Evolutionary conservation across 37 sponge, comb jelly and placozoan genomes (phyloP).

Genomic region (Bolinopsis microptera): DNA sequence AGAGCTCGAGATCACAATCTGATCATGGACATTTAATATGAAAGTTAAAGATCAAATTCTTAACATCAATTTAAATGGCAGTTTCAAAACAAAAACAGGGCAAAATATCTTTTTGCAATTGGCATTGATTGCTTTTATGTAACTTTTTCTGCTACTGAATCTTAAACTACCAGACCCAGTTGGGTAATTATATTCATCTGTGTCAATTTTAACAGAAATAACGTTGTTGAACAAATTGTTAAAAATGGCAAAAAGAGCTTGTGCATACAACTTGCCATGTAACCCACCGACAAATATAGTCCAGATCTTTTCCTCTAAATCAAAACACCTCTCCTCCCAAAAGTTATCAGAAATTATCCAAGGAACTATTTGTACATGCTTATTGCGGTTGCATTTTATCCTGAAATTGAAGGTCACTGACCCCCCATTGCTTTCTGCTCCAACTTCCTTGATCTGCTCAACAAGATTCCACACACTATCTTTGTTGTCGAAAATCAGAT

Average conservation of each 20-base stretch:
- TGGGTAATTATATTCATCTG: constrained; percentile 95
- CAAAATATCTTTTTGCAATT: too few relatives aligned
- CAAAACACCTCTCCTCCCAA: constrained; percentile 40
- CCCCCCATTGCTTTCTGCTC: constrained; percentile 31
- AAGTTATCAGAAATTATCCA: constrained; percentile 45
- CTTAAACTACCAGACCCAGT: constrained; percentile 96
- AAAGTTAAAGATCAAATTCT: too few relatives aligned
- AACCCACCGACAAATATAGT: constrained; percentile 95
- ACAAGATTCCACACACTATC: constrained; percentile 74
- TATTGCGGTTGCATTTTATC: constrained; percentile 58
- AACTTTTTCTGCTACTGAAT: constrained; percentile 87
- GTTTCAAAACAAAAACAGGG: too few relatives aligned
- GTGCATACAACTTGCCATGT: constrained; percentile 94
- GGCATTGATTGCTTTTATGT: constrained; percentile 97
- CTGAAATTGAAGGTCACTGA: constrained; percentile 60
- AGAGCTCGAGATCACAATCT: too few relatives aligned
- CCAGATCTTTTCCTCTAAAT: not conserved
- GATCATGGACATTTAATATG: too few relatives aligned
- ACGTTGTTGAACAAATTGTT: constrained; percentile 96
- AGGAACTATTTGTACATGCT: constrained; percentile 64
- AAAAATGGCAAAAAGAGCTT: constrained; percentile 90
- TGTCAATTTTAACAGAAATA: constrained; percentile 98
- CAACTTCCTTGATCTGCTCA: constrained; percentile 31
- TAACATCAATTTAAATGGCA: too few relatives aligned
- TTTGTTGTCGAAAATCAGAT: constrained; percentile 91